Percentiles rank a stretch among this genome's conserved stretches.
These are phyloP conservation scores for Ips nitidus DNA, from an alignment of 1,140 invertebrate genomes.

Conservation along the genomic window DNA sequence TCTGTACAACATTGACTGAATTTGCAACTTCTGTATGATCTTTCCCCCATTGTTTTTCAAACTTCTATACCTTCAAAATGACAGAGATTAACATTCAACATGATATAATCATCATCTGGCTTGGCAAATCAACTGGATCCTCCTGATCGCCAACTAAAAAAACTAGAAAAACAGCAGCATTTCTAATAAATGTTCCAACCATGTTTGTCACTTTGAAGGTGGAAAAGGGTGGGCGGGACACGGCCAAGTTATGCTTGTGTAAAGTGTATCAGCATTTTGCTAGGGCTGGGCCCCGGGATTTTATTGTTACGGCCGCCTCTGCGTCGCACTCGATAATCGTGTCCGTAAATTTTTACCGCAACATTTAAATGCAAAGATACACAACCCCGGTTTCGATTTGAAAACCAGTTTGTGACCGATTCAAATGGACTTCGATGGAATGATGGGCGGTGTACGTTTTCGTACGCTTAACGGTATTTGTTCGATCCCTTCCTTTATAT, in stretches of 20 bases:
- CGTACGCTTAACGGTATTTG: neutral
- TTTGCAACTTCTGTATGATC: too few relatives aligned
- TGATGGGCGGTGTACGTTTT: neutral
- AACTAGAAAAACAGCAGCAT: too few relatives aligned
- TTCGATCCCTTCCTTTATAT: too few relatives aligned
- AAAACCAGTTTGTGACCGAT: conserved; percentile 20
- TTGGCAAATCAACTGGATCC: too few relatives aligned
- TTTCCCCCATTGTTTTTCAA: too few relatives aligned
- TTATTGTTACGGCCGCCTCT: conserved; percentile 10
- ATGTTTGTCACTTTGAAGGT: too few relatives aligned
- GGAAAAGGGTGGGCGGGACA: neutral
- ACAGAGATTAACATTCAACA: too few relatives aligned
- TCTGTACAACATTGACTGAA: too few relatives aligned
- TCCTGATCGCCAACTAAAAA: too few relatives aligned
- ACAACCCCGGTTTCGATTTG: conserved; percentile 13
- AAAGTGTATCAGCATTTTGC: conserved; percentile 1
- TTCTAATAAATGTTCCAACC: too few relatives aligned
- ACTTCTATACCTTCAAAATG: too few relatives aligned
- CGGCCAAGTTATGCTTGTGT: neutral
- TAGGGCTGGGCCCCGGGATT: conserved; percentile 1
- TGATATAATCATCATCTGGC: too few relatives aligned
- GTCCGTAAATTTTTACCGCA: conserved; percentile 14
- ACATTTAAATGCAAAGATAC: conserved; percentile 26
- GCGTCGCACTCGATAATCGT: conserved; percentile 19
- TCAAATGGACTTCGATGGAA: neutral